These are phyloP conservation scores for Etheostoma cragini DNA, from an alignment of 2,113 vertebrate genomes.

Conservation along the genomic window DNA sequence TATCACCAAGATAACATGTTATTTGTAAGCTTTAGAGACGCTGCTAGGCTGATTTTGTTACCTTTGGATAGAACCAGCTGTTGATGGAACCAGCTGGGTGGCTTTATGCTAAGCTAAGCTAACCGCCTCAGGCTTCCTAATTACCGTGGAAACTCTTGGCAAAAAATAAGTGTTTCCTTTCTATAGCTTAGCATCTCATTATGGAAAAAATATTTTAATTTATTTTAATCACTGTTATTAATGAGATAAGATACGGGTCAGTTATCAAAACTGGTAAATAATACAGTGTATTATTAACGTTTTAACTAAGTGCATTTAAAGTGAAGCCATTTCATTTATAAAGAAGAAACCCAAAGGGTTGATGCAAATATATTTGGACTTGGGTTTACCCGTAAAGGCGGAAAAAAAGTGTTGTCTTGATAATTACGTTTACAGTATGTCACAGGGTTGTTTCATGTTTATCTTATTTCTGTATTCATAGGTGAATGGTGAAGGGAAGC, in stretches of 20 bases:
- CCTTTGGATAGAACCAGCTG: not conserved
- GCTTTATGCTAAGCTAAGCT: not conserved
- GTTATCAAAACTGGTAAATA: not conserved
- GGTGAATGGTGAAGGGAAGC: conserved; percentile 18
- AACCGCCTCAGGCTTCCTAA: not conserved
- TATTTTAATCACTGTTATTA: not conserved
- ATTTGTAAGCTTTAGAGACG: not conserved
- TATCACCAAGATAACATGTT: not conserved
- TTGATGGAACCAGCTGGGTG: not conserved
- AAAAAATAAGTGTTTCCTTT: not conserved
- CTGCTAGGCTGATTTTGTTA: not conserved
- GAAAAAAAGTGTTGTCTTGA: not conserved
- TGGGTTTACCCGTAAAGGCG: not conserved
- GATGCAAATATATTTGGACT: not conserved
- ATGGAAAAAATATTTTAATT: not conserved
- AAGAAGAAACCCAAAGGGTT: not conserved
- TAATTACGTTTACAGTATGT: conserved; percentile 3
- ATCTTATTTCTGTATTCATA: conserved; percentile 35
- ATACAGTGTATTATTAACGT: not conserved
- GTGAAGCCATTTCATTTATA: not conserved
- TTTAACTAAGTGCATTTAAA: not conserved
- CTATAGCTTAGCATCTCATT: not conserved
- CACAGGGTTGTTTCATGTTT: not conserved
- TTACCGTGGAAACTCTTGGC: not conserved
- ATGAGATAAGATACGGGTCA: not conserved